Base-by-base conservation (phyloP, 2,888 invertebrate genomes). In the Eupithecia exiguata region DNA sequence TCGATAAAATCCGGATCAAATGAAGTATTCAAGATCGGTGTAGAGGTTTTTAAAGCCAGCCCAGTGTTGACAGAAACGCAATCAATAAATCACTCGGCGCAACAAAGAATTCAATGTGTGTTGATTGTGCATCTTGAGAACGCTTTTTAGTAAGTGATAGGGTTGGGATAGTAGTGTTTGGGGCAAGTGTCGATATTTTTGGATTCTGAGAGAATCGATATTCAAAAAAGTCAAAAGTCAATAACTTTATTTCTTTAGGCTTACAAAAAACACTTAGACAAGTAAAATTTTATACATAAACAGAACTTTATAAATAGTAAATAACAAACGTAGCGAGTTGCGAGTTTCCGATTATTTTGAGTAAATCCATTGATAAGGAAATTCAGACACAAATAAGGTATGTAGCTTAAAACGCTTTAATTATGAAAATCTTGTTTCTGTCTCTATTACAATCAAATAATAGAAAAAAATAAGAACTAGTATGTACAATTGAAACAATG, bases 1-100 rank as follows among this genome's bases (percentile, higher is more conserved):
- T 93, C 93, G 93, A 94, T 94, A 92, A 93, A 92, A 94, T 93
- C 91, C 92, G 92, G 92, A 93, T 93, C 93, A 94, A 94, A 94
- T 94, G 94, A 94, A 93, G 94, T 94, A 94, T 94, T 94, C 93
- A 94, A 86, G 82, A 83, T 81, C 84, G 82, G 87, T 89, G 90
- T 90, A 89, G 89, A 90, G 86, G 70, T 75, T 75, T 74, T 78
- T 76, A 77, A 78, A 91, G 90, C 90, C 90, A 87, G 90, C 74
- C 63, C 77, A 84, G 91, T 94, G 94, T 94, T 94, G 94, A 94
- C 94, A 94, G 94, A 93, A 92, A 91, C 89, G 93, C 91, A 92
- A 93, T 94, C 94, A 93, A 94, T 94, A 94, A 94, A 94, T 94
- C 94, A 94, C 92, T 93, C 89, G 89, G 86, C 82, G 82, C 86